phyloP scores from a whole-genome alignment of 2,888 invertebrate genomes.

The Diadegma fenestrale region DNA sequence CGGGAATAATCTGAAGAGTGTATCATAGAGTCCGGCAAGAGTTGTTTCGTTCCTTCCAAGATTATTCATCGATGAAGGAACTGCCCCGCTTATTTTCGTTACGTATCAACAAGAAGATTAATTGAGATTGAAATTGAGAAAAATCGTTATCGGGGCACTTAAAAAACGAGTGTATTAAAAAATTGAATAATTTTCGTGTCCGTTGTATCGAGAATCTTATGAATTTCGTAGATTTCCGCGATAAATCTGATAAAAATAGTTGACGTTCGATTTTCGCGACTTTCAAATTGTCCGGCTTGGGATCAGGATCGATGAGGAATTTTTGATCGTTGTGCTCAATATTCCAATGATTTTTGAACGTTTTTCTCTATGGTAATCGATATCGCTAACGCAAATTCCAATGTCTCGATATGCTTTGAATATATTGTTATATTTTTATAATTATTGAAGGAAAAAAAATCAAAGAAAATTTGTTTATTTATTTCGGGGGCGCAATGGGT shows the following conservation, averaged over 20 bases:
- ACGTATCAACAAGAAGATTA: background rate
- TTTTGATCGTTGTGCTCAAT: conserved; percentile 22
- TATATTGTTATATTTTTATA: conserved; percentile 55
- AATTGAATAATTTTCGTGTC: background rate
- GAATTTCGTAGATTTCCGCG: conserved; percentile 19
- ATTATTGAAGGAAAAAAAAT: conserved; percentile 22
- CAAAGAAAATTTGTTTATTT: conserved; percentile 19
- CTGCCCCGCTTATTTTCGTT: conserved; percentile 12
- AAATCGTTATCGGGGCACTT: background rate
- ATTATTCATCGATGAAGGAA: conserved; percentile 70
- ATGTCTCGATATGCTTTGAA: conserved; percentile 66
- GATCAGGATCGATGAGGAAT: conserved; percentile 1
- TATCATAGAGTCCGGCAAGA: conserved; percentile 67
- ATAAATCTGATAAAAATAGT: conserved; percentile 1
- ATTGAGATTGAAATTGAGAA: background rate
- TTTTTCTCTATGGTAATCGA: conserved; percentile 42
- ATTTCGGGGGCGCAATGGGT: conserved; percentile 56
- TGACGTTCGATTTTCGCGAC: conserved; percentile 31
- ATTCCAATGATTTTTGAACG: background rate
- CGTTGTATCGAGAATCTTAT: background rate
- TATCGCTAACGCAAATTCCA: conserved; percentile 65
- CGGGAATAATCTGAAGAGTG: conserved; percentile 21
- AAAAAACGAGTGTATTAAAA: too few species aligned
- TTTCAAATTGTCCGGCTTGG: conserved; percentile 42
- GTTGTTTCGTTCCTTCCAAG: conserved; percentile 70